Base-by-base conservation (phyloP, 2,888 invertebrate genomes). In the Eupelmus urozonus region DNA sequence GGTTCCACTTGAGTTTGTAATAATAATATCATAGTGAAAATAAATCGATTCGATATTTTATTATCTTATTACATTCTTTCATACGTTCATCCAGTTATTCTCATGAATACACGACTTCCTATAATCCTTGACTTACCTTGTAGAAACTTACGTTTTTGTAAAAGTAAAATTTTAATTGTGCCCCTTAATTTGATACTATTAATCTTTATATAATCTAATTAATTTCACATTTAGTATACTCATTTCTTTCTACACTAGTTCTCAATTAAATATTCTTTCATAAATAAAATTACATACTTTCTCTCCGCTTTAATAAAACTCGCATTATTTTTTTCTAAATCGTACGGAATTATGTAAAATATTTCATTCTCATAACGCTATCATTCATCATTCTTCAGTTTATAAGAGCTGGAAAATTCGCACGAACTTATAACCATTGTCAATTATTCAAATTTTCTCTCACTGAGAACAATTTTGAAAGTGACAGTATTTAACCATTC, bases 241-340 rank as follows among this genome's bases (percentile, higher is more conserved):
- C 53, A 18, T 53, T 11, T 42, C 34, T 23, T 20, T 23, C 49
- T 51, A n/a, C 18, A 9, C 2, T 18, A 20, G 55, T 42, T 55
- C 18, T 55, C 55, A 65, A 65, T 73, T 63, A 55, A 73, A 65
- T 18, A 34, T 16, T 59, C 66, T 66, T 66, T 66, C 65, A 59
- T 29, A 66, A 74, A 72, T 72, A 55, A 72, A 72, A 74, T 74
- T 59, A 34, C 25, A 74, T 34, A 74, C 74, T 74, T 74, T 74
- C 74, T 29, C 74, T 66, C 7, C 2, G 4, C 5, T 59, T 66
- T 66, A 59, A 51, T 51, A 59, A 66, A 59, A 49, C 45, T 57
- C 5, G 34, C 16, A 18, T 62, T 62, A 62, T 53, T 29, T 53
- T 25, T 42, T 72, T 40, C 27, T 1, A 57, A 66, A 74, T 74